Evolutionary conservation across 2,113 vertebrate genomes (phyloP), one percentile per base, ranked within the genome.

Genomic region (Oryzias woworae): DNA sequence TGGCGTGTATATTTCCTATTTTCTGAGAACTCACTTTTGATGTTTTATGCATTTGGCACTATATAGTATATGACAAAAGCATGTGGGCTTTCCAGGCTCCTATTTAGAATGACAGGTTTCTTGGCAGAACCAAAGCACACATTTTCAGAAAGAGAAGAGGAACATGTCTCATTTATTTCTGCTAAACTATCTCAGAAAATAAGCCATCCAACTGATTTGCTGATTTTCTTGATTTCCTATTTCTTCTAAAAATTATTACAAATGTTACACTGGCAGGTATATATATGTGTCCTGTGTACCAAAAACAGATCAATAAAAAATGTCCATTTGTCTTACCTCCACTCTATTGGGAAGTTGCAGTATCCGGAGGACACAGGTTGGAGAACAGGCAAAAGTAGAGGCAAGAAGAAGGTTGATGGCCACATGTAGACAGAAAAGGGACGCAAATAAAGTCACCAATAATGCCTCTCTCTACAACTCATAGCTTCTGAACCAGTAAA

Each of bases 321-420:
- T 43, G 4, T 7, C 0, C 7, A 43, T 53, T 60, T 47, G 14
- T 71, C 87, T 90, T 88, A 90, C 88, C 88, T 87, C 88, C 88
- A 90, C 59, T 90, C 88, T 90, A 85, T 7, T 12, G 87, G 77
- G 59, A 83, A 86, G 47, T 58, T 66, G 51, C 88, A 90, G 36
- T 26, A 64, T 78, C 79, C 88, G 55, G 69, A 82, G n/a, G 59
- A 83, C 1, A 68, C 63, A 0, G 70, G 79, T 57, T 63, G 84
- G 45, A 71, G 22, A 20, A 58, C 17, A 20, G 78, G 50, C 10
- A 82, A 55, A 47, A 77, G 51, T 7, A 84, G 18, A 48, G 22
- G 20, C 3, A 3, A 48, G 42, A 71, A 20, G 24, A 82, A 14
- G 20, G 41, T 23, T 56, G 49, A 60, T 12, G 63, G 20, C 69